A percentile compares a stretch with the other conserved stretches of the same genome.
Evolutionary conservation across 1,140 invertebrate species (phyloP).

Genomic region (Drosophila asahinai): DNA sequence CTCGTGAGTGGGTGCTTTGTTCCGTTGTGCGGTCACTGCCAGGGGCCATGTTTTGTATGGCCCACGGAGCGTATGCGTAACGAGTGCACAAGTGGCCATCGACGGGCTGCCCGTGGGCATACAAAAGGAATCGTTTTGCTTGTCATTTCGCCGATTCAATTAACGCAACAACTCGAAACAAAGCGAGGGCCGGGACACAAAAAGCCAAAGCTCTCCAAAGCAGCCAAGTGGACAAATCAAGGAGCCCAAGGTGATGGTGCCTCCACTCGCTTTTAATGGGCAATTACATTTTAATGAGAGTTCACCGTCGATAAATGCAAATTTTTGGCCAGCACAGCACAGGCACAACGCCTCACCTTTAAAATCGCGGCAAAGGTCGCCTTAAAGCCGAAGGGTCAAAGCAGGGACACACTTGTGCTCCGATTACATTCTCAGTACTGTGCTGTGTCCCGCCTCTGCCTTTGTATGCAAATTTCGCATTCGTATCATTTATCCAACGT

Average conservation of each 20-base stretch:
- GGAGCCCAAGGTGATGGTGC: constrained; percentile 15
- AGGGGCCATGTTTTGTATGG: constrained; percentile 66
- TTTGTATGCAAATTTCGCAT: constrained; percentile 56
- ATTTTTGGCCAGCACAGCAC: constrained; percentile 28
- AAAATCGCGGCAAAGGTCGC: constrained; percentile 17
- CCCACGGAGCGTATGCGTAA: constrained; percentile 73
- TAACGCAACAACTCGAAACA: constrained; percentile 65
- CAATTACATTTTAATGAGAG: constrained; percentile 75
- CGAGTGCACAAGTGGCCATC: constrained; percentile 65
- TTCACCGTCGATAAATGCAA: constrained; percentile 61
- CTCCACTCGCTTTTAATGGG: constrained; percentile 49
- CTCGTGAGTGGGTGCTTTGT: constrained; percentile 38
- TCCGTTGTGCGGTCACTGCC: constrained; percentile 49
- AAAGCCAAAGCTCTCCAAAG: constrained; percentile 27
- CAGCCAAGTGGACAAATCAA: constrained; percentile 51
- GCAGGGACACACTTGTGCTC: neutral
- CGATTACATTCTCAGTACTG: constrained; percentile 25
- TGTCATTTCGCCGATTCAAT: constrained; percentile 74
- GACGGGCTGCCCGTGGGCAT: constrained; percentile 52
- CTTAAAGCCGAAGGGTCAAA: constrained; percentile 20
- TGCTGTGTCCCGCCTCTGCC: constrained; percentile 11
- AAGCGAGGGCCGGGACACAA: constrained; percentile 22
- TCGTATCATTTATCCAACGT: constrained; percentile 16
- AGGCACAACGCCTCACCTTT: neutral
- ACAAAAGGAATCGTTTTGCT: constrained; percentile 58